These are phyloP conservation scores for Cheilosia urbana DNA, from an alignment of 2,888 invertebrate genomes.

Conservation along the genomic window DNA sequence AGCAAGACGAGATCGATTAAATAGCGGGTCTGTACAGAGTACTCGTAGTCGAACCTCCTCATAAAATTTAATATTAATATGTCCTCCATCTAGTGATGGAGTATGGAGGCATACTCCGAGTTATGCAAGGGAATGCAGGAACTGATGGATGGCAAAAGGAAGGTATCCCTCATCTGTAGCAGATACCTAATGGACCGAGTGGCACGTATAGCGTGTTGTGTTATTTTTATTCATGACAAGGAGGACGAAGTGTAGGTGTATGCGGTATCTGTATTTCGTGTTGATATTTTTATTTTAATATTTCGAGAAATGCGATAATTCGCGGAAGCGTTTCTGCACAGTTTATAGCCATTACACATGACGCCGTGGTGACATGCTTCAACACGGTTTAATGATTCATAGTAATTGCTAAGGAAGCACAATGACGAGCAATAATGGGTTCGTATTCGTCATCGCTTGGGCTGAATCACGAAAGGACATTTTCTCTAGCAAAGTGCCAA, in stretches of 20 bases:
- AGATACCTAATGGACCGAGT: conserved; percentile 11
- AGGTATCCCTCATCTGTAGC: neutral
- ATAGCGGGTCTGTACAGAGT: conserved; percentile 4
- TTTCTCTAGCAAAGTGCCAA: neutral
- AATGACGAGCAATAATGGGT: conserved; percentile 7
- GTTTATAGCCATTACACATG: conserved; percentile 36
- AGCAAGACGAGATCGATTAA: conserved; percentile 32
- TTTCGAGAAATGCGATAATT: conserved; percentile 45
- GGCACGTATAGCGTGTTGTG: conserved; percentile 5
- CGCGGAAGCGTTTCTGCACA: conserved; percentile 18
- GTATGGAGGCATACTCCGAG: neutral
- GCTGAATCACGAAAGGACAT: neutral
- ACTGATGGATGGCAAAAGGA: neutral
- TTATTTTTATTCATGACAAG: neutral
- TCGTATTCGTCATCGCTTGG: too few species aligned
- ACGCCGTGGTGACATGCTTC: conserved; percentile 20
- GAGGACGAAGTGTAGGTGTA: neutral
- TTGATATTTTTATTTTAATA: conserved; percentile 49
- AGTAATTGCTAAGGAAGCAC: neutral
- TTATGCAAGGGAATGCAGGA: conserved; percentile 15
- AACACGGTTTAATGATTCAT: conserved; percentile 8
- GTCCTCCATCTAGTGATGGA: neutral
- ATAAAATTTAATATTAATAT: conserved; percentile 51
- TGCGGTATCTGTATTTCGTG: neutral
- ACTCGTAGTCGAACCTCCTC: conserved; percentile 13